phyloP scores from a whole-genome alignment of 2,888 invertebrate genomes.

The Melanophora roralis region DNA sequence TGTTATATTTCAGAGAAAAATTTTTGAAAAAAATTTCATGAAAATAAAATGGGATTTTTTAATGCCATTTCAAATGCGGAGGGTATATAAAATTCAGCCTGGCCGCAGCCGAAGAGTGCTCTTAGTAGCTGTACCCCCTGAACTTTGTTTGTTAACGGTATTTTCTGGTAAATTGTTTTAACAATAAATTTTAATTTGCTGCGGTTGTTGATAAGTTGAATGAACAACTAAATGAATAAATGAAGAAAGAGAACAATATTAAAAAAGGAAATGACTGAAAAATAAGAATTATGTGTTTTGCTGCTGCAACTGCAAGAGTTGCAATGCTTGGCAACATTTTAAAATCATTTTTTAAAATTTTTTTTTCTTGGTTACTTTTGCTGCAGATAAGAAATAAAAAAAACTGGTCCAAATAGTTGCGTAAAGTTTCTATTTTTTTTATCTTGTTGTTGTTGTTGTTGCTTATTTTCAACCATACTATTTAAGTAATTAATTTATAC shows the following conservation, averaged over 20 bases:
- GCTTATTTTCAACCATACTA: not conserved
- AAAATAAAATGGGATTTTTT: no score
- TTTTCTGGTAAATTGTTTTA: not conserved
- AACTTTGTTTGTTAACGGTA: no score
- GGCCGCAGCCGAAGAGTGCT: no score
- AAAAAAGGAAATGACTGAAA: not conserved
- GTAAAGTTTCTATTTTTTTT: not conserved
- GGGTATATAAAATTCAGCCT: no score
- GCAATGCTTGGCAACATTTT: not conserved
- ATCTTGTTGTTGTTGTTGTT: not conserved
- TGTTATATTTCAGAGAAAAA: no score
- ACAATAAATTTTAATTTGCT: not conserved
- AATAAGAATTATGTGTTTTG: not conserved
- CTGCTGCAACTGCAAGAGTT: not conserved
- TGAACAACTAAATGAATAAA: slow-evolving; percentile 8
- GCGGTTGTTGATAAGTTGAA: slow-evolving; percentile 10
- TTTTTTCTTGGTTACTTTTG: not conserved
- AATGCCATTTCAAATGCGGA: no score
- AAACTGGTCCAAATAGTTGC: not conserved
- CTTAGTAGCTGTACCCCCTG: no score
- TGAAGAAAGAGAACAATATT: not conserved
- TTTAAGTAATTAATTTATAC: slow-evolving; percentile 33
- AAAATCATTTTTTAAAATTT: not conserved
- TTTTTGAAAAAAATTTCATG: no score
- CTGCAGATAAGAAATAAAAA: not conserved